Percentiles rank a stretch among this genome's conserved stretches.
Conservation (phyloP, 1,140 invertebrate genomes). For the Littorina saxatilis region DNA sequence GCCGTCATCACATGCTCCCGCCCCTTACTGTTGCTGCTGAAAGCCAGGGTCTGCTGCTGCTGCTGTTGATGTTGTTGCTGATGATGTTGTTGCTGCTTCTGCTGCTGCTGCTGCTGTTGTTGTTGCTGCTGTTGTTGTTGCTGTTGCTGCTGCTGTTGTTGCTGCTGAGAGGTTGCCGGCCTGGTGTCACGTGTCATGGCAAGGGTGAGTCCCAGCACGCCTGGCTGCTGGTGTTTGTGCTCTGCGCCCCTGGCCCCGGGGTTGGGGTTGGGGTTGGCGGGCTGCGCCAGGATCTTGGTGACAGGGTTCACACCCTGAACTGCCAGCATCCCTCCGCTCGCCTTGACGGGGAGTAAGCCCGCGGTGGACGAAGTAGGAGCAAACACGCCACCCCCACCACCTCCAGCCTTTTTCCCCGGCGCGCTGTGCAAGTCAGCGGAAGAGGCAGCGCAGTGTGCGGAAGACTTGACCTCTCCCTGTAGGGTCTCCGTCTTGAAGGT, state of each 20-base stretch:
- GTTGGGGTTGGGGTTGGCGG: too few relatives aligned
- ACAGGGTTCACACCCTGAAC: background rate
- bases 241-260: background rate
- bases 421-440: too few relatives aligned
- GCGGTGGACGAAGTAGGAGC: background rate
- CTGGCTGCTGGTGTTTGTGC: background rate
- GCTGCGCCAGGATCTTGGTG: background rate
- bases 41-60: background rate
- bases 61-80: constrained; percentile 26
- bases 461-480: background rate
- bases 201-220: background rate
- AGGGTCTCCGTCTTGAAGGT: background rate
- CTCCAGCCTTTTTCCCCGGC: background rate
- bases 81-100: background rate
- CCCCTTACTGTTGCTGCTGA: constrained; percentile 17
- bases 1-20: constrained; percentile 33
- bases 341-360: background rate
- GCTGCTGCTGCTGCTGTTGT: background rate
- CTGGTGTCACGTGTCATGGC: constrained; percentile 1
- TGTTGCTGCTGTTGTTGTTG: constrained; percentile 25
- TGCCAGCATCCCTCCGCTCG: background rate
- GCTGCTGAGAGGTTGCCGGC: background rate
- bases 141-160: background rate
- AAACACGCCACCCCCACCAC: background rate
- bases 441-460: background rate